A percentile compares a stretch with the other conserved stretches of the same genome.
Conservation (phyloP, 2,113 vertebrate species). For the Toxostoma redivivum region DNA sequence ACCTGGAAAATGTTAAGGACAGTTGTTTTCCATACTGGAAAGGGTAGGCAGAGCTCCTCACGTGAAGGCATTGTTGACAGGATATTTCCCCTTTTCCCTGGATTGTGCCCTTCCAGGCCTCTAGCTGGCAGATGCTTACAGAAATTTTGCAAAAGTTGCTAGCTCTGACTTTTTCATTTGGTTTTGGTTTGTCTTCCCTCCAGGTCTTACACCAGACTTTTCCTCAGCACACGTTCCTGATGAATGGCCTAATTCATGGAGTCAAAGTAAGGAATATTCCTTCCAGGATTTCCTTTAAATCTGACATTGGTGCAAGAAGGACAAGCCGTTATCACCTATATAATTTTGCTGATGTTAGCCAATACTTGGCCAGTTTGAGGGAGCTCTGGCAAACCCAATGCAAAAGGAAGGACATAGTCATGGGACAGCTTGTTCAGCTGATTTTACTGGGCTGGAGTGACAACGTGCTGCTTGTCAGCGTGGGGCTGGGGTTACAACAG, state of each 20-base stretch:
- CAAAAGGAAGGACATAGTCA: background rate
- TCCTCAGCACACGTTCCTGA: conserved; percentile 90
- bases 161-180: background rate
- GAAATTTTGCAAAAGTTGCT: background rate
- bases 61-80: accelerated
- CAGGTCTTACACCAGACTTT: conserved; percentile 90
- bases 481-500: background rate
- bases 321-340: background rate
- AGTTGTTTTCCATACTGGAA: background rate
- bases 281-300: background rate
- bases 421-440: background rate
- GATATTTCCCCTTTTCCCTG: background rate
- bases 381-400: background rate
- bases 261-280: conserved; percentile 79
- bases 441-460: background rate
- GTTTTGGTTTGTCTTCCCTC: background rate
- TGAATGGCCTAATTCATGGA: conserved; percentile 92
- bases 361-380: background rate
- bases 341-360: background rate
- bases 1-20: background rate
- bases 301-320: background rate
- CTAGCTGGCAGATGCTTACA: background rate
- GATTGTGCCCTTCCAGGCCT: background rate
- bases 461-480: accelerated
- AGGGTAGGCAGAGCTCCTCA: background rate